Evolutionary conservation across 2,797 vertebrate genomes (phyloP).

Genomic region (Xyrichtys novacula): DNA sequence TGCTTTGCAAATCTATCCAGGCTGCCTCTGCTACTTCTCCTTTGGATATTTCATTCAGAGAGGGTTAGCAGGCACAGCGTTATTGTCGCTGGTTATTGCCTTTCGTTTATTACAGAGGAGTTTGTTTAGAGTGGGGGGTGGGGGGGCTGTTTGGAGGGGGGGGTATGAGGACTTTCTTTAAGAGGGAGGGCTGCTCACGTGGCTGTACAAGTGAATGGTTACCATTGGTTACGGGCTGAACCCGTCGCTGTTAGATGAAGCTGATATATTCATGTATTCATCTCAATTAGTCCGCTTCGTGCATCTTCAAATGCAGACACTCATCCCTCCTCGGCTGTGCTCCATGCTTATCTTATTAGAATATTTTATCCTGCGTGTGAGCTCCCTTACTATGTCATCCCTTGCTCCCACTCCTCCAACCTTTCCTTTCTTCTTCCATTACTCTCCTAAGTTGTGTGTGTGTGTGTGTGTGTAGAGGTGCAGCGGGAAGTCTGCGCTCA

Average conservation of each 20-base stretch:
- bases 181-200: constrained; percentile 65
- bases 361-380: constrained; percentile 71
- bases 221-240: constrained; percentile 78
- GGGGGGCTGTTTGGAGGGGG: not conserved
- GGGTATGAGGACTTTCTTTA: constrained; percentile 52
- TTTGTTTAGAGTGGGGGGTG: constrained; percentile 75
- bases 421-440: constrained; percentile 31
- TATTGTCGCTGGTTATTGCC: constrained; percentile 83
- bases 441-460: constrained; percentile 46
- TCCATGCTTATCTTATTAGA: constrained; percentile 79
- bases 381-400: constrained; percentile 39
- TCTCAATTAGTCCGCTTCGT: constrained; percentile 80
- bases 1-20: constrained; percentile 79
- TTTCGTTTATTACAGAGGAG: constrained; percentile 82
- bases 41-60: constrained; percentile 77
- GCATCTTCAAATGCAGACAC: constrained; percentile 77
- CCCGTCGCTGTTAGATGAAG: constrained; percentile 69
- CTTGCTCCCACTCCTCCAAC: constrained; percentile 44
- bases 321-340: constrained; percentile 70
- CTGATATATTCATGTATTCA: constrained; percentile 85
- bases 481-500: constrained; percentile 62
- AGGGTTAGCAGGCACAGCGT: constrained; percentile 76
- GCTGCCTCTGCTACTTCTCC: constrained; percentile 70
- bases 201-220: constrained; percentile 77
- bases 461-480: constrained; percentile 41